These are phyloP conservation scores for Picathartes gymnocephalus DNA, from an alignment of 2,113 vertebrate genomes.

Conservation along the genomic window DNA sequence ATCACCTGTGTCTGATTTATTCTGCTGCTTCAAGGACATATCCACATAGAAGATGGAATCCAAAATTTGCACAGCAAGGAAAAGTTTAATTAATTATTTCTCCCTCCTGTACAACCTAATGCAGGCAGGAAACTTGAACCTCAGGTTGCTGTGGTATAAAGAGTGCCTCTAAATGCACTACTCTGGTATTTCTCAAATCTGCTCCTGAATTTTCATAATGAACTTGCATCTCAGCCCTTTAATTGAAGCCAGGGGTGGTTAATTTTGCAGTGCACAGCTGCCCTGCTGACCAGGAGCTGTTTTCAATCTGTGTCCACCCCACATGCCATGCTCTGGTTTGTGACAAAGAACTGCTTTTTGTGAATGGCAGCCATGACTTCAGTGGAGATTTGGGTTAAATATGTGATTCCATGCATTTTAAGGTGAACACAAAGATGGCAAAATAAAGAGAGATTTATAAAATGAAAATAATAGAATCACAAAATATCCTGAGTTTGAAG, in stretches of 20 bases:
- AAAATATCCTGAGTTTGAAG: background rate
- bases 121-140: background rate
- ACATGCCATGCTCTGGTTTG: background rate
- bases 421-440: background rate
- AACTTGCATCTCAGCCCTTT: background rate
- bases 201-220: background rate
- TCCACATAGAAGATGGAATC: background rate
- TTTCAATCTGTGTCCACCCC: background rate
- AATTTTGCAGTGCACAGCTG: background rate
- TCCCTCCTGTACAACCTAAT: background rate
- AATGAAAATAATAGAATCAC: background rate
- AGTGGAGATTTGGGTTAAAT: background rate
- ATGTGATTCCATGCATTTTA: background rate
- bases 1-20: slow-evolving; percentile 20
- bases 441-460: background rate
- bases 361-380: background rate
- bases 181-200: background rate
- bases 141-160: background rate
- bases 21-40: background rate
- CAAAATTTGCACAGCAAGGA: background rate
- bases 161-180: background rate
- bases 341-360: background rate
- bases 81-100: background rate
- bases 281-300: background rate
- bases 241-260: background rate